Evolutionary conservation across 2,797 vertebrate species (phyloP).

Genomic region (Mallotus villosus): DNA sequence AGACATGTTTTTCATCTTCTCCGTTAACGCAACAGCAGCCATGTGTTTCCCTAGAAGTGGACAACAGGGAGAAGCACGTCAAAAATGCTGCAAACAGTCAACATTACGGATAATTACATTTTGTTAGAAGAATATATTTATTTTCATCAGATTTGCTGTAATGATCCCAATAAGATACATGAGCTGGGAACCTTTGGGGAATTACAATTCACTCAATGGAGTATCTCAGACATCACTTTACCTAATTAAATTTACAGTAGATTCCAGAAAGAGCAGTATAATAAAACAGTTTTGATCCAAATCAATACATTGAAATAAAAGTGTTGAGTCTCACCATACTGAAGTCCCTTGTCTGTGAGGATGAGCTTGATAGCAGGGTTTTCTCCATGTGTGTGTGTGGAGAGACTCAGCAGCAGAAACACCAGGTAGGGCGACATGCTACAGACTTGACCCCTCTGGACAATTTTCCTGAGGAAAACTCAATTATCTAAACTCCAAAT

Average conservation of each 20-base stretch:
- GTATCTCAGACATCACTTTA: no score
- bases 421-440: slow-evolving; percentile 40
- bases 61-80: slow-evolving; percentile 4
- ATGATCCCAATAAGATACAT: neutral
- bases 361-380: slow-evolving; percentile 65
- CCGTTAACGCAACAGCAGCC: slow-evolving; percentile 63
- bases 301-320: no score
- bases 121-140: neutral
- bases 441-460: neutral
- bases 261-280: neutral
- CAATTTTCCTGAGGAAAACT: no score
- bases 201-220: neutral
- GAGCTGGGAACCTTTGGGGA: neutral
- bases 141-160: neutral
- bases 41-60: slow-evolving; percentile 63
- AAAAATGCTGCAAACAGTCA: neutral
- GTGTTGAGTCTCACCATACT: slow-evolving; percentile 70
- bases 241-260: neutral
- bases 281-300: no score
- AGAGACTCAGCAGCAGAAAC: slow-evolving; percentile 37
- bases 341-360: slow-evolving; percentile 72
- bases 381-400: slow-evolving; percentile 2
- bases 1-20: slow-evolving; percentile 35
- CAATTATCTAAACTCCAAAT: no score
- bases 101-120: neutral